phyloP scores from a whole-genome alignment of 2,113 vertebrate genomes.

The Tachysurus vachellii region DNA sequence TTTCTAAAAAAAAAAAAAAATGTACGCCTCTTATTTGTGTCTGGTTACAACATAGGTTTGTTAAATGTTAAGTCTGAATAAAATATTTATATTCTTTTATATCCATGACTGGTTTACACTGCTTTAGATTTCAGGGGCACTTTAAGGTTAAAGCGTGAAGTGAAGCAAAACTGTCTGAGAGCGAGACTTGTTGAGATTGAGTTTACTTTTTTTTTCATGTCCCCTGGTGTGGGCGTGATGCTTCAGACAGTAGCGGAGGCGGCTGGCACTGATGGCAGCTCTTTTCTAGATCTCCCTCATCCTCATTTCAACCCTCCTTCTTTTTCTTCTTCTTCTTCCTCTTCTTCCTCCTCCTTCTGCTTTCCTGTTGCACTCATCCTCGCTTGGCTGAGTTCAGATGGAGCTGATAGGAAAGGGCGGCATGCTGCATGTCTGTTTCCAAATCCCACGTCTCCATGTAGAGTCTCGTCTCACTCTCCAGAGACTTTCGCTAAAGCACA shows the following conservation, averaged over 20 bases:
- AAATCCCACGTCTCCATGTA: slow-evolving; percentile 58
- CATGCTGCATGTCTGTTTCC: slow-evolving; percentile 64
- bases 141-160: not conserved
- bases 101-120: not conserved
- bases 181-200: not conserved
- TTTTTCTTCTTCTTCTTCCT: not conserved
- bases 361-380: slow-evolving; percentile 51
- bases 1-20: not conserved
- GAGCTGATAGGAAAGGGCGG: slow-evolving; percentile 47
- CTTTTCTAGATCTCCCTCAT: slow-evolving; percentile 32
- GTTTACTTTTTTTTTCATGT: not conserved
- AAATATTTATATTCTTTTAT: not conserved
- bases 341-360: slow-evolving; percentile 25
- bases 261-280: slow-evolving; percentile 26
- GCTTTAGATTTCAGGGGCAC: not conserved
- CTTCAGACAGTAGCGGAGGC: slow-evolving; percentile 31
- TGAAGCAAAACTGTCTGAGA: not conserved
- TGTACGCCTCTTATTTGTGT: not conserved
- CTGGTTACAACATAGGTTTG: not conserved
- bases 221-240: slow-evolving; percentile 35
- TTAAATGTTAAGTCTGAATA: not conserved
- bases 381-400: slow-evolving; percentile 53
- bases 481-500: slow-evolving; percentile 59
- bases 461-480: slow-evolving; percentile 51
- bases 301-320: slow-evolving; percentile 6